These are phyloP conservation scores for Mellivora capensis DNA, from an alignment of 2,113 vertebrate species.

Conservation along the genomic window DNA sequence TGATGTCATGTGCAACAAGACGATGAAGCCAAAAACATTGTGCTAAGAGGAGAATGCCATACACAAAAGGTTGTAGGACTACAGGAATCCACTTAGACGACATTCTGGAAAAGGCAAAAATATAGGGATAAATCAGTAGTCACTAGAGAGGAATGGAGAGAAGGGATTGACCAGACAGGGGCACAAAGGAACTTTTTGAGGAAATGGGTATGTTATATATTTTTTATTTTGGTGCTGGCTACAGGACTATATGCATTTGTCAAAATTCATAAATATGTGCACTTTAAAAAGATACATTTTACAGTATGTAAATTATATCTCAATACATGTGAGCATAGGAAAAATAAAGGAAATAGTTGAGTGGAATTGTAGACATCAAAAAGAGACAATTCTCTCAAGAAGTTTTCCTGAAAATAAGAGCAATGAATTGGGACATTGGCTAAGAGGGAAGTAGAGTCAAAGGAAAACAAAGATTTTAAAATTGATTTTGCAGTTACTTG, in stretches of 20 bases:
- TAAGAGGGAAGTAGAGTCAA: not conserved
- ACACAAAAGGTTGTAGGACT: not conserved
- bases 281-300: not conserved
- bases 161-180: not conserved
- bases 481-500: not conserved
- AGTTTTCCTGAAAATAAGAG: not conserved
- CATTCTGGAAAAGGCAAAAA: not conserved
- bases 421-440: not conserved
- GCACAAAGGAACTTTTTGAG: not conserved
- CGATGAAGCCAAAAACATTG: not conserved
- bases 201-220: not conserved
- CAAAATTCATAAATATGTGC: not conserved
- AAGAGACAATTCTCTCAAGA: not conserved
- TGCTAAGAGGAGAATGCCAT: not conserved
- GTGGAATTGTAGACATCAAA: not conserved
- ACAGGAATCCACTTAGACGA: not conserved
- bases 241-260: not conserved
- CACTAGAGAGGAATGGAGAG: not conserved
- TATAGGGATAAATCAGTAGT: not conserved
- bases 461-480: not conserved
- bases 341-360: not conserved
- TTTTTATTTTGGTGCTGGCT: not conserved
- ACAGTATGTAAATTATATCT: not conserved
- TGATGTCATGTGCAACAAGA: not conserved
- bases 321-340: not conserved